These are phyloP conservation scores for Clunio marinus DNA, from an alignment of 2,888 invertebrate genomes.

Conservation along the genomic window DNA sequence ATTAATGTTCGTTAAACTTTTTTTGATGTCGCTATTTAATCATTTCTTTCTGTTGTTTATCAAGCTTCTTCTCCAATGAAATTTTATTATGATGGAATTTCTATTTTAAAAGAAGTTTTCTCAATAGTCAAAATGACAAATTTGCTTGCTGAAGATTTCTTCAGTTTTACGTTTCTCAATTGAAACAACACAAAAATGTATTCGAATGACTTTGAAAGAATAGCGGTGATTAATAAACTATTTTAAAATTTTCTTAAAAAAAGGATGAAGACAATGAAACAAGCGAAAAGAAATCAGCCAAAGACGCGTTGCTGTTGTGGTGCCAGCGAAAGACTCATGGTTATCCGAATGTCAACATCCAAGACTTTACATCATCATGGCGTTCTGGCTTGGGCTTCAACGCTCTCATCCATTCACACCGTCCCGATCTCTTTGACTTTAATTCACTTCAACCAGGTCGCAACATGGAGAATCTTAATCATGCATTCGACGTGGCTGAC, in stretches of 20 bases:
- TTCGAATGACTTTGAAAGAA: not conserved
- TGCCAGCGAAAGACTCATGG: constrained; percentile 97
- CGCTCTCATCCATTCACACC: constrained; percentile 95
- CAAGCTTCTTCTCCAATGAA: not conserved
- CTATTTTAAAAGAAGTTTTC: not conserved
- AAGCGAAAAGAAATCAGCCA: constrained; percentile 97
- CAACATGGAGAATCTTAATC: constrained; percentile 93
- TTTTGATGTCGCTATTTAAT: no score
- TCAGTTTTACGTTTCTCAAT: no score
- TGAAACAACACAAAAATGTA: no score
- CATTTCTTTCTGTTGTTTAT: not conserved
- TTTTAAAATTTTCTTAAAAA: constrained; percentile 18
- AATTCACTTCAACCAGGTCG: constrained; percentile 70
- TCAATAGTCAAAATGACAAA: constrained; percentile 11
- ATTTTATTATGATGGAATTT: not conserved
- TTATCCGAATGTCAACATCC: constrained; percentile 82
- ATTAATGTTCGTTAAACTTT: no score
- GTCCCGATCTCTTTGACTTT: constrained; percentile 93
- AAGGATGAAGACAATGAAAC: constrained; percentile 94
- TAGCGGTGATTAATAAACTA: not conserved
- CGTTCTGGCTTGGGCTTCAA: constrained; percentile 95
- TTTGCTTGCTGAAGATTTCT: not conserved
- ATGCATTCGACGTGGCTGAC: constrained; percentile 94
- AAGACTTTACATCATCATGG: constrained; percentile 92
- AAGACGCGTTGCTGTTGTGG: constrained; percentile 97